Base-by-base conservation (phyloP, 2,113 vertebrate species). In the Cebus imitator region DNA sequence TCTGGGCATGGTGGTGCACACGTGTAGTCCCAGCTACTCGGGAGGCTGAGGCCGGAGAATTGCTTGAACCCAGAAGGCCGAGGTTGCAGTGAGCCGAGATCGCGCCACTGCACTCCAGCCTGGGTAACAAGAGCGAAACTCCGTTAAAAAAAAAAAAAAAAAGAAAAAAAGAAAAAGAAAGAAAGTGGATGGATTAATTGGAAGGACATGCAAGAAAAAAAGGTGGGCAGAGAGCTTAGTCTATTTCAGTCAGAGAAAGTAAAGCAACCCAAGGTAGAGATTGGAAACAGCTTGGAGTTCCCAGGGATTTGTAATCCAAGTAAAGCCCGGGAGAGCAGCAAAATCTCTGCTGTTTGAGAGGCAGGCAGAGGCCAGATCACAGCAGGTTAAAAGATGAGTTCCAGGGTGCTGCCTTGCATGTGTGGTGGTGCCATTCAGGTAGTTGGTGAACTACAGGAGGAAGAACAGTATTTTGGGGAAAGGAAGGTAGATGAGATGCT, bases 331-430 rank as follows among this genome's bases (percentile, higher is more conserved):
- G n/a, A 80, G 35, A 93, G 6, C 18, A 75, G 57, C 32, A 89
- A 86, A 94, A 95, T 32, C 21, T 91, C 66, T 94, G 43, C 73
- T 55, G 37, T 37, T 82, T 90, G 81, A 97, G 32, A 87, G 25
- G 14, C 14, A 82, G 75, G 3, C 52, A 92, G 45, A 40, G 9
- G 72, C 64, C 66, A 95, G 61, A 83, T 72, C 30, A 93, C 35
- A 93, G 52, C 14, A 94, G 21, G 37, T 79, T 66, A 79, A 86
- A 91, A 43, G 13, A 43, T 72, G 70, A 92, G 20, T 85, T 23
- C 43, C 20, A 68, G 18, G 3, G 14, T 87, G 7, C 18, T 68
- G 11, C 21, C 37, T 97, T 78, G 73, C 72, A 43, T 70, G 13
- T 64, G 23, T 58, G 35, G 30, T 94, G 37, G 61, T 76, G n/a